phyloP scores from a whole-genome alignment of 2,113 vertebrate species.

The Triplophysa dalaica region DNA sequence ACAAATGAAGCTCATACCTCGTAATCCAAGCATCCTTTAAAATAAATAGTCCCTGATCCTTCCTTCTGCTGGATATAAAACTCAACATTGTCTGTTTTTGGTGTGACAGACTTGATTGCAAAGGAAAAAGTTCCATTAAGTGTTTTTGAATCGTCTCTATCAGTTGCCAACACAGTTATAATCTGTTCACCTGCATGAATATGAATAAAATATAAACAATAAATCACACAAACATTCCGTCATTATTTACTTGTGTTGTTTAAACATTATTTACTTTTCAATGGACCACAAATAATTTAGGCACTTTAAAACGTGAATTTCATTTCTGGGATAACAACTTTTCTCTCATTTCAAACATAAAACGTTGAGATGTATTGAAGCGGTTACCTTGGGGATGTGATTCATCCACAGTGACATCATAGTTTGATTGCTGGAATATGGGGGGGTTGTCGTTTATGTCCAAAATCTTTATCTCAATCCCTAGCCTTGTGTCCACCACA shows the following conservation, averaged over 20 bases:
- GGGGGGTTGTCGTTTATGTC: slow-evolving; percentile 53
- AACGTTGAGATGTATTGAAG: neutral
- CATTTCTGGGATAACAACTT: no score
- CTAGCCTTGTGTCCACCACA: slow-evolving; percentile 42
- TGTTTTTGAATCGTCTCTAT: slow-evolving; percentile 21
- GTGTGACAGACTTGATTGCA: slow-evolving; percentile 59
- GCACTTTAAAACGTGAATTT: no score
- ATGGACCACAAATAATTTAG: no score
- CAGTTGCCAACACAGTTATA: slow-evolving; percentile 14
- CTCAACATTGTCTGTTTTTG: slow-evolving; percentile 54
- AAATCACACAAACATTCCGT: neutral
- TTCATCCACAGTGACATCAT: slow-evolving; percentile 27
- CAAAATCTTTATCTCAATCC: slow-evolving; percentile 45
- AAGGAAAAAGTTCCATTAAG: slow-evolving; percentile 54
- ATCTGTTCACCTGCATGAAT: slow-evolving; percentile 9
- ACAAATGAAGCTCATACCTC: slow-evolving; percentile 60
- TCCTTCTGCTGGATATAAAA: slow-evolving; percentile 57
- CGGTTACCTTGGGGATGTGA: slow-evolving; percentile 42
- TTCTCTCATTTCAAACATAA: neutral
- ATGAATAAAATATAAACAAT: neutral
- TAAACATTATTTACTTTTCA: no score
- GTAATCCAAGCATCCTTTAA: slow-evolving; percentile 72
- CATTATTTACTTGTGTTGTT: no score
- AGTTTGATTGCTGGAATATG: neutral
- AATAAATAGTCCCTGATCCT: slow-evolving; percentile 46